Conservation (phyloP, 2,797 vertebrate species). For the Pachyuromys duprasi region DNA sequence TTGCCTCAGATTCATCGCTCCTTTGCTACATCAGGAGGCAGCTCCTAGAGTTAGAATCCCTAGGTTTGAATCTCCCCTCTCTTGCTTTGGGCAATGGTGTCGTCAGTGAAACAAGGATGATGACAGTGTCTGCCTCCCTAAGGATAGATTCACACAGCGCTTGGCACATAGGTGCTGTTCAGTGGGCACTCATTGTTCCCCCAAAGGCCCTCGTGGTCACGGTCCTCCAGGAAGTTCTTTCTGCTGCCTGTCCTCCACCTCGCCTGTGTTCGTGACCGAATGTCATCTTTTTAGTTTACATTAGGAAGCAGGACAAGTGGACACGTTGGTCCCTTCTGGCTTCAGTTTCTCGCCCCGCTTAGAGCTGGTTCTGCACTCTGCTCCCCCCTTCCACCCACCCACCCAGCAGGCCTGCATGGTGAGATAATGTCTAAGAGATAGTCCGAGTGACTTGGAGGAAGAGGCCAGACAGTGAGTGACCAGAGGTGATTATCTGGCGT, state of each 20-base stretch:
- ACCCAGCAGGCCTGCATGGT: slow-evolving; percentile 44
- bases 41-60: background rate
- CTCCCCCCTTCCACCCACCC: background rate
- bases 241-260: background rate
- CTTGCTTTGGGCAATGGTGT: background rate
- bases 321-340: background rate
- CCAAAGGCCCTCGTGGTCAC: background rate
- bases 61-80: background rate
- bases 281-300: background rate
- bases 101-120: background rate
- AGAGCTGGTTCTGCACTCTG: background rate
- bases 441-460: slow-evolving; percentile 75
- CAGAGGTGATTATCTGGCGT: slow-evolving; percentile 84
- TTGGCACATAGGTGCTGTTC: background rate
- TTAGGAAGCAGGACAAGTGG: background rate
- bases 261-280: background rate
- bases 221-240: slow-evolving; percentile 1
- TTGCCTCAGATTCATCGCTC: background rate
- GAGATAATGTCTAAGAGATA: slow-evolving; percentile 85
- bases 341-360: slow-evolving; percentile 76
- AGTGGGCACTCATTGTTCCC: background rate
- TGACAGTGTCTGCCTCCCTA: background rate
- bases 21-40: background rate
- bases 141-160: background rate
- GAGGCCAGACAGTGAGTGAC: slow-evolving; percentile 83